Conservation (phyloP, 2,797 vertebrate species). For the Anableps anableps region DNA sequence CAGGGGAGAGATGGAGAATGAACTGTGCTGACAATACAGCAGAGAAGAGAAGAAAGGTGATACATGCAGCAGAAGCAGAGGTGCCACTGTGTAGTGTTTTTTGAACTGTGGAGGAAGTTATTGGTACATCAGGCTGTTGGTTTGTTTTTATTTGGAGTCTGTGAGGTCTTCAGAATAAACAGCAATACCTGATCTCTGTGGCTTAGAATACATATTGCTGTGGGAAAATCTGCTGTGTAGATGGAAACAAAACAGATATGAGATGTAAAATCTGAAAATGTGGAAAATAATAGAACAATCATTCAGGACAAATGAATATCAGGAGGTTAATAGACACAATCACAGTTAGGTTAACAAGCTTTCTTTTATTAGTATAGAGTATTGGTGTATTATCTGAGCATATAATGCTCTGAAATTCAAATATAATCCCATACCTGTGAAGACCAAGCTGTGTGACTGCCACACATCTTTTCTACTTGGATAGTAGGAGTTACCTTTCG, state of each 20-base stretch:
- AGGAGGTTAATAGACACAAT: not conserved
- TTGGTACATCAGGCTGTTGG: conserved; percentile 12
- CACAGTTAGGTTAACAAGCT: not conserved
- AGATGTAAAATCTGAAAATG: conserved; percentile 11
- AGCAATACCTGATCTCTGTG: conserved; percentile 1
- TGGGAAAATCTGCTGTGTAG: not conserved
- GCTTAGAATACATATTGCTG: conserved; percentile 10
- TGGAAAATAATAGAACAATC: not conserved
- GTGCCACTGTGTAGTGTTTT: conserved; percentile 10
- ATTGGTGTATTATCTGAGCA: not conserved
- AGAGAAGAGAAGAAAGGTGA: conserved; percentile 18
- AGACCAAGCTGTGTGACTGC: not conserved
- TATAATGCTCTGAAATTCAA: not conserved
- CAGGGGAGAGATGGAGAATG: conserved; percentile 13
- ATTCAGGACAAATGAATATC: not conserved
- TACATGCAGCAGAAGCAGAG: conserved; percentile 16
- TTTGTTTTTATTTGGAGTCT: conserved; percentile 22
- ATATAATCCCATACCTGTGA: not conserved
- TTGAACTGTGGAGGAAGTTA: conserved; percentile 30
- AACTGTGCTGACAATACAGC: conserved; percentile 39
- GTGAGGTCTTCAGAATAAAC: conserved; percentile 18
- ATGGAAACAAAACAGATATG: conserved; percentile 2
- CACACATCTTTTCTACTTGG: not conserved
- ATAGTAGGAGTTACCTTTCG: not conserved
- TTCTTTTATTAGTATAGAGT: not conserved